Base-by-base conservation (phyloP, 2,113 vertebrate species). In the Lagopus muta region DNA sequence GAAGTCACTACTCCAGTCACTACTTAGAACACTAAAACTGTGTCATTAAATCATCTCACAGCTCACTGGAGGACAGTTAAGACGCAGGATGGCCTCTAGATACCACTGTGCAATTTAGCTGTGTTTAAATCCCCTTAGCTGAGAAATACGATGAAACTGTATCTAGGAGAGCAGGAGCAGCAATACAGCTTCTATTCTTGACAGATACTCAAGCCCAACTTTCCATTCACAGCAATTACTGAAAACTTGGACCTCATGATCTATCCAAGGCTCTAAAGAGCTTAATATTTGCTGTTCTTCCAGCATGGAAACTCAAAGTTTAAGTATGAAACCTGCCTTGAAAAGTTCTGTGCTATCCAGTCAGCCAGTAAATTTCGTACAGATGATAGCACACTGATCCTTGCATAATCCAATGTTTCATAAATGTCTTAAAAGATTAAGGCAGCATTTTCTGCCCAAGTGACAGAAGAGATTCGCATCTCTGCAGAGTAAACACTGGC, bases 401-500 rank as follows among this genome's bases (percentile, higher is more conserved):
- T 54, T 14, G 54, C 3, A 1, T 96, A 94, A 97, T 93, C 96
- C 91, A 92, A 87, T 85, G 91, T 95, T 96, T 97, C 95, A 96
- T 95, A 96, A 95, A 96, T 87, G 94, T 86, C 93, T 96, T 96
- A 94, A 90, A 91, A 95, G 92, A 96, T 97, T 93, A 96, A 92
- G 88, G 92, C 91, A 74, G 89, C 81, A 71, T 87, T 93, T 93
- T 92, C 93, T 92, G 90, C 92, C 81, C 95, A 81, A 89, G 82
- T 90, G 93, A 89, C 87, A 93, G 57, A 78, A 92, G 73, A 94
- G 87, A 97, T 79, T 90, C 84, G 66, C 91, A 88, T 90, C 89
- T 90, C 93, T 77, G 82, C 85, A 91, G 82, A 93, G 86, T 91
- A 94, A 96, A 92, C 89, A 85, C 52, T 91, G 87, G 89, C 95